Conservation (phyloP, 2,888 invertebrate genomes). For the Himalopsyche japonica region DNA sequence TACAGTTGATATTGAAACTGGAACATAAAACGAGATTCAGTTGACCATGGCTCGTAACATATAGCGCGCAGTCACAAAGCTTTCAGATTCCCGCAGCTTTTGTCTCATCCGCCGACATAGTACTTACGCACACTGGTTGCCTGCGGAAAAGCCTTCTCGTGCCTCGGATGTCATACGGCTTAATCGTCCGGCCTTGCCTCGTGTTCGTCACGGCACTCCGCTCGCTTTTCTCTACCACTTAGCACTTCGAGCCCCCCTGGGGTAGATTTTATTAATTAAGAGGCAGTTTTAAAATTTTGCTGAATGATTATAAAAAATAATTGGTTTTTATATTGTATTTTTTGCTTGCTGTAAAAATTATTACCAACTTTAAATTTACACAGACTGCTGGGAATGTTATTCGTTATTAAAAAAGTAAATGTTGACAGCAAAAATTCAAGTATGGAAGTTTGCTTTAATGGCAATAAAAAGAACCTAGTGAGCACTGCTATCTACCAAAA, state of each 20-base stretch:
- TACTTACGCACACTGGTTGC: not conserved
- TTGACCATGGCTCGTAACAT: not conserved
- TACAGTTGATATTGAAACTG: not conserved
- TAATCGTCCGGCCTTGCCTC: not conserved
- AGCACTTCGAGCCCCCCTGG: not conserved
- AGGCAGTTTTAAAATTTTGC: not conserved
- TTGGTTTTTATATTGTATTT: not conserved
- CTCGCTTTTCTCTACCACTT: not conserved
- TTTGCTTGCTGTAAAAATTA: too few species aligned
- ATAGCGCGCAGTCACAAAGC: not conserved
- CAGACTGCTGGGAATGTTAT: too few species aligned
- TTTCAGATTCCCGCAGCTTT: not conserved
- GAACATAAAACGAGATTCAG: not conserved
- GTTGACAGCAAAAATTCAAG: too few species aligned
- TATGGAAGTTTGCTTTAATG: too few species aligned
- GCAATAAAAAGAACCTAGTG: too few species aligned
- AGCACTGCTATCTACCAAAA: too few species aligned
- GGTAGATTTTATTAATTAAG: not conserved
- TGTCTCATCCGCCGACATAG: not conserved
- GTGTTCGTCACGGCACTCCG: not conserved
- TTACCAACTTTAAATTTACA: too few species aligned
- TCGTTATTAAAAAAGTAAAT: too few species aligned
- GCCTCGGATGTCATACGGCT: not conserved
- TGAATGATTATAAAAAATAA: not conserved
- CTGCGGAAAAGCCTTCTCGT: not conserved